Percentiles rank a stretch among this genome's conserved stretches.
Conservation (phyloP, 2,797 vertebrate species). For the Bradypodion pumilum region DNA sequence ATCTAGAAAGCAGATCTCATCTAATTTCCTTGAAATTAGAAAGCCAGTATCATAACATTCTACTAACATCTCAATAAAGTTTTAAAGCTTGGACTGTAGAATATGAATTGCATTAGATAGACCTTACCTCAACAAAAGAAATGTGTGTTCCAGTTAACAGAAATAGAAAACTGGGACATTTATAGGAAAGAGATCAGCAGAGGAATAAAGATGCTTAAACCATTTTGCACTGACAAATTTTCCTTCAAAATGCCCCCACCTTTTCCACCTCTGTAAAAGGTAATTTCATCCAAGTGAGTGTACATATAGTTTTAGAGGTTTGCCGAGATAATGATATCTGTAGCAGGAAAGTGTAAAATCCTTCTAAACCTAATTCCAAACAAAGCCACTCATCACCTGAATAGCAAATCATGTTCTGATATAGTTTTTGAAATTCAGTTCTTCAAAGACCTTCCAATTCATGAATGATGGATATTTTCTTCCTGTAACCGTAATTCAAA, state of each 20-base stretch:
- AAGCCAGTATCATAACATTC: neutral
- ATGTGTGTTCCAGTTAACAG: neutral
- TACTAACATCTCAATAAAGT: neutral
- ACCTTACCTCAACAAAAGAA: neutral
- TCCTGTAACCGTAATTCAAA: too few relatives aligned
- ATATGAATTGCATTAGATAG: neutral
- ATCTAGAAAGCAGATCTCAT: neutral
- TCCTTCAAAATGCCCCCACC: neutral
- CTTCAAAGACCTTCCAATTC: too few relatives aligned
- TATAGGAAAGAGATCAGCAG: neutral
- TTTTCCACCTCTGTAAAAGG: neutral
- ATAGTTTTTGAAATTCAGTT: neutral
- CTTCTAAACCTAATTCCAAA: neutral
- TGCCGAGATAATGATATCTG: neutral
- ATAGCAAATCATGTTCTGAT: neutral
- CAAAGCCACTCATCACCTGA: neutral
- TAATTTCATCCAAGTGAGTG: neutral
- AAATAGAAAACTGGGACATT: neutral
- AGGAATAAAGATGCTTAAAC: neutral
- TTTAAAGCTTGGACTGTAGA: neutral
- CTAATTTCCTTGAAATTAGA: slow-evolving; percentile 5
- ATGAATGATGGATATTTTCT: too few relatives aligned
- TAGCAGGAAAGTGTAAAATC: neutral
- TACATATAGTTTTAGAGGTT: neutral
- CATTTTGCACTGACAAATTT: neutral